These are phyloP conservation scores for Pimephales promelas DNA, from an alignment of 2,113 vertebrate species.

Conservation along the genomic window DNA sequence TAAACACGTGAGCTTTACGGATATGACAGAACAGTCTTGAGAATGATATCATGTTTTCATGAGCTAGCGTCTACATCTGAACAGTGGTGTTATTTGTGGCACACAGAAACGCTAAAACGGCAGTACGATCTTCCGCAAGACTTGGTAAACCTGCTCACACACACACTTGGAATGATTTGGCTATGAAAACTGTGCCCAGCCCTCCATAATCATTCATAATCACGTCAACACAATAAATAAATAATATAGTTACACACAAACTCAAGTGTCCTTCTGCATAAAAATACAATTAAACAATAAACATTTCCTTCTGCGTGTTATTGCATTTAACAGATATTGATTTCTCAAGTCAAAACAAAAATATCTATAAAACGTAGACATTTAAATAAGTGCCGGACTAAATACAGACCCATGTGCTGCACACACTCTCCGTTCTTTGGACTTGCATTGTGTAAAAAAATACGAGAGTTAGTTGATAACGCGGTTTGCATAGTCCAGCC, in stretches of 20 bases:
- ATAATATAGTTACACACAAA: not conserved
- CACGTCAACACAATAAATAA: not conserved
- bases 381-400: constrained; percentile 46
- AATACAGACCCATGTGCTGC: constrained; percentile 45
- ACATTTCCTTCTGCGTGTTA: too few species aligned
- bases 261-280: not conserved
- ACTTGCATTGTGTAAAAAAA: not conserved
- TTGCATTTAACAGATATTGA: constrained; percentile 7
- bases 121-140: too few species aligned
- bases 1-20: not conserved
- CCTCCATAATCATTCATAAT: not conserved
- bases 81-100: not conserved
- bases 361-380: constrained; percentile 44
- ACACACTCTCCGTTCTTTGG: not conserved
- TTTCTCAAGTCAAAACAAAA: not conserved
- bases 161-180: not conserved
- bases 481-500: constrained; percentile 9
- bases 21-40: not conserved
- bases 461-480: not conserved
- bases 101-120: not conserved
- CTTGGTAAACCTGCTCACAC: not conserved
- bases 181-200: not conserved
- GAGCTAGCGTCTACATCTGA: not conserved
- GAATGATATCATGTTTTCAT: not conserved
- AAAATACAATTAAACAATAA: not conserved